Evolutionary conservation across 2,888 invertebrate genomes (phyloP).

Genomic region (Catocala sponsa): DNA sequence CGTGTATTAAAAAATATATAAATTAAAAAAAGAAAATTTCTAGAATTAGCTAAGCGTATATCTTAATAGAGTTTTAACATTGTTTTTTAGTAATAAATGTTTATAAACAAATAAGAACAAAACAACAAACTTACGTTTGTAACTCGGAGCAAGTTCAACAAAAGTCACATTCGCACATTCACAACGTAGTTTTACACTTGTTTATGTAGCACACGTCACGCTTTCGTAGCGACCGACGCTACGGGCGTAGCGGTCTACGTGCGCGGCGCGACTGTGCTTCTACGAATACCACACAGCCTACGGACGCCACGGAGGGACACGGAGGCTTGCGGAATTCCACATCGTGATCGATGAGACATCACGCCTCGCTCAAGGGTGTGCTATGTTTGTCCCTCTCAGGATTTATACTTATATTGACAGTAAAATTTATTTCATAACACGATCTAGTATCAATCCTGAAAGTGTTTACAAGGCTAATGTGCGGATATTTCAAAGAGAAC

Average conservation of each 20-base stretch:
- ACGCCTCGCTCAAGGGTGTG: constrained; percentile 44
- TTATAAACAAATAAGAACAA: constrained; percentile 4
- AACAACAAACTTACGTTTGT: constrained; percentile 39
- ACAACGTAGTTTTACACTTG: constrained; percentile 36
- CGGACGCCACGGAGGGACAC: constrained; percentile 32
- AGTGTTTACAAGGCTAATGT: neutral
- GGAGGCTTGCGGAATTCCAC: constrained; percentile 37
- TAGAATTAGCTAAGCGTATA: too few relatives aligned
- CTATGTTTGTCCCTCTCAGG: constrained; percentile 44
- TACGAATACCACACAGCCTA: constrained; percentile 42
- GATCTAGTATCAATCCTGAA: neutral
- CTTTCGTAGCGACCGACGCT: constrained; percentile 57
- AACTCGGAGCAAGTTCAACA: constrained; percentile 45
- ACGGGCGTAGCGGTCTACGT: constrained; percentile 77
- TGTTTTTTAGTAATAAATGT: neutral
- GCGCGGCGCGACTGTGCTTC: constrained; percentile 67
- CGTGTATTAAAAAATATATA: too few relatives aligned
- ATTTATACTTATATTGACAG: constrained; percentile 43
- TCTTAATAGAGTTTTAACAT: too few relatives aligned
- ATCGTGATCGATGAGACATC: constrained; percentile 63
- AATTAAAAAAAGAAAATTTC: too few relatives aligned
- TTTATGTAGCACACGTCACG: constrained; percentile 38
- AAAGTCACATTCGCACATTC: constrained; percentile 50
- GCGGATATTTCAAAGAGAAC: neutral
- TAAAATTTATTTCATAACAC: constrained; percentile 6